A percentile compares a stretch with the other conserved stretches of the same genome.
These are phyloP conservation scores for Oligia latruncula DNA, from an alignment of 2,888 invertebrate species.

Conservation along the genomic window DNA sequence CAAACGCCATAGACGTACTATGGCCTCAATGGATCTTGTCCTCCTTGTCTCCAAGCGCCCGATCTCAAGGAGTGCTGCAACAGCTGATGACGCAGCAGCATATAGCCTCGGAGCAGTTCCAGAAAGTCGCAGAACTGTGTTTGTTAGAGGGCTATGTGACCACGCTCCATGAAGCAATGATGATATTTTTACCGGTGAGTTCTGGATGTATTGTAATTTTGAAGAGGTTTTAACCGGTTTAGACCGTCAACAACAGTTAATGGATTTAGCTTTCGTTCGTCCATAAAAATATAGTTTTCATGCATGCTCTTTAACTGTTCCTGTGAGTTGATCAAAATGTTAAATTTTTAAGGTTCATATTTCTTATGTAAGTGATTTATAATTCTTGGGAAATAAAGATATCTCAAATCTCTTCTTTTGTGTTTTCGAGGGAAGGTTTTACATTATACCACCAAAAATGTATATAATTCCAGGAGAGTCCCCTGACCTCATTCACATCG, in stretches of 20 bases:
- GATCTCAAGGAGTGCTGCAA: conserved; percentile 72
- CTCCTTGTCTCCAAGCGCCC: conserved; percentile 75
- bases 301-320: no score
- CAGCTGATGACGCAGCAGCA: conserved; percentile 76
- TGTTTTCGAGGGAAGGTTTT: neutral
- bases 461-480: conserved; percentile 90
- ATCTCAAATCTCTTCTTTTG: no score
- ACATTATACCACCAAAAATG: neutral
- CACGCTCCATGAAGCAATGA: conserved; percentile 91
- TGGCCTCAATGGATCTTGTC: conserved; percentile 91
- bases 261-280: no score
- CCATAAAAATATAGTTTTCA: no score
- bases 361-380: no score
- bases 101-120: conserved; percentile 80
- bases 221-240: no score
- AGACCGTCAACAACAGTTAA: no score
- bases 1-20: conserved; percentile 90
- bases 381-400: no score
- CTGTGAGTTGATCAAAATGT: no score
- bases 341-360: no score
- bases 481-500: conserved; percentile 90
- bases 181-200: conserved; percentile 92
- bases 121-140: conserved; percentile 87
- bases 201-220: conserved; percentile 4
- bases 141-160: conserved; percentile 89